Evolutionary conservation across 2,888 invertebrate species (phyloP), one percentile per base, ranked within the genome.

Genomic region (Habroteleia sp.): DNA sequence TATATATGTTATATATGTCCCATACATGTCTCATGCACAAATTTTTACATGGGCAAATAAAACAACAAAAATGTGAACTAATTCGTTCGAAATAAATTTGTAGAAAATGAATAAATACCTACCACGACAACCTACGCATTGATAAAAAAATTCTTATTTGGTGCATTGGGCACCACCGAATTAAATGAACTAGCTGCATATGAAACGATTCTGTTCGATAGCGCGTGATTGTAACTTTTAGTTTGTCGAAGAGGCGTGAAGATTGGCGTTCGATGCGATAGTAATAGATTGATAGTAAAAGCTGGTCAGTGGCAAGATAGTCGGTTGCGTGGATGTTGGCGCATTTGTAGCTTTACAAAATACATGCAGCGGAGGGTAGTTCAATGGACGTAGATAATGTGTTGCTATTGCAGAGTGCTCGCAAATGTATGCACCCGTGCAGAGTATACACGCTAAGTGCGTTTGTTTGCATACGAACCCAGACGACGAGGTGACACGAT

Each of bases 381-480:
- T 60, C 44, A 62, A 46, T 52, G 60, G 8, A 54, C 69, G 62
- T 62, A 37, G 69, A 62, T 69, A 69, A 69, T 52, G 52, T 46
- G 69, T 52, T 17, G 41, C 50, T 56, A 41, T 68, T 68, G 37
- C 58, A n/a, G 7, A 58, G 50, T 37, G 37, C 37, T 13, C 60
- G 44, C 14, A 69, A 52, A 69, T 69, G 37, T 69, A 69, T 69
- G 69, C 60, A 60, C 69, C 68, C 60, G 69, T 27, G 33, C 16
- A 31, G 60, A 50, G 52, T 52, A 35, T 52, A 44, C 60, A 60
- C 69, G 60, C 60, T 60, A 60, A 69, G 69, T 69, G 58, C 60
- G 68, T 73, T 73, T 71, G 74, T 77, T 69, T 69, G 76, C 72
- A 75, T 72, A 75, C 66, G 72, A 73, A 63, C 48, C 31, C 60